phyloP scores from a whole-genome alignment of 1,140 invertebrate species.

The Maconellicoccus hirsutus region DNA sequence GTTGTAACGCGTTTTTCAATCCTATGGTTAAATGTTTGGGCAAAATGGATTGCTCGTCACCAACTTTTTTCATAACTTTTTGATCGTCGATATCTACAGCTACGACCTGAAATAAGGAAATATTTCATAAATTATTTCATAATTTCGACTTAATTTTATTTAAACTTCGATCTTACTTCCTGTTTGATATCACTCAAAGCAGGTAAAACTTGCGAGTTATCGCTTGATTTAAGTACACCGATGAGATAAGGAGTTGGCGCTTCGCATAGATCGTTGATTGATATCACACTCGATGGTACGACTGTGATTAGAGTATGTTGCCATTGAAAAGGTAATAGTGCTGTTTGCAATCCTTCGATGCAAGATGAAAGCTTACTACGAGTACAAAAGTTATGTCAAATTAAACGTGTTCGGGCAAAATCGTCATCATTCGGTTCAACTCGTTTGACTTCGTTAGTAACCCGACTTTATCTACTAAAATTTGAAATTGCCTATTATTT shows the following conservation, averaged over 20 bases:
- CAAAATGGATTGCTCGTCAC: slow-evolving; percentile 52
- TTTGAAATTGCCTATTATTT: too few relatives aligned
- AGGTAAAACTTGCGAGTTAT: slow-evolving; percentile 35
- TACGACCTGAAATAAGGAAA: slow-evolving; percentile 36
- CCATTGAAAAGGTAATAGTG: slow-evolving; percentile 72
- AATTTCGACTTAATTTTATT: too few relatives aligned
- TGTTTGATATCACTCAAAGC: slow-evolving; percentile 28
- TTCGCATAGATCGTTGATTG: slow-evolving; percentile 47
- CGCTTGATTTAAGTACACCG: slow-evolving; percentile 46
- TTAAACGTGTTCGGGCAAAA: not conserved
- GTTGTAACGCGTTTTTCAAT: slow-evolving; percentile 47
- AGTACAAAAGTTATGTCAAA: slow-evolving; percentile 24
- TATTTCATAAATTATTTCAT: too few relatives aligned
- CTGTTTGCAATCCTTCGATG: slow-evolving; percentile 55
- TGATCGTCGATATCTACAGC: slow-evolving; percentile 51
- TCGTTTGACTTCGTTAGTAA: too few relatives aligned
- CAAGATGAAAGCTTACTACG: slow-evolving; percentile 56
- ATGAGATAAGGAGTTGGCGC: slow-evolving; percentile 64
- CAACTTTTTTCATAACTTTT: slow-evolving; percentile 40
- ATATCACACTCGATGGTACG: slow-evolving; percentile 51
- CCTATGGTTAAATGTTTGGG: slow-evolving; percentile 45
- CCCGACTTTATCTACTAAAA: too few relatives aligned
- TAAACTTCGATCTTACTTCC: slow-evolving; percentile 29
- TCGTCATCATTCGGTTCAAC: not conserved
- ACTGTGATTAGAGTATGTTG: slow-evolving; percentile 65